Base-by-base conservation (phyloP, 2,888 invertebrate species). In the Leptinotarsa rubiginosa region DNA sequence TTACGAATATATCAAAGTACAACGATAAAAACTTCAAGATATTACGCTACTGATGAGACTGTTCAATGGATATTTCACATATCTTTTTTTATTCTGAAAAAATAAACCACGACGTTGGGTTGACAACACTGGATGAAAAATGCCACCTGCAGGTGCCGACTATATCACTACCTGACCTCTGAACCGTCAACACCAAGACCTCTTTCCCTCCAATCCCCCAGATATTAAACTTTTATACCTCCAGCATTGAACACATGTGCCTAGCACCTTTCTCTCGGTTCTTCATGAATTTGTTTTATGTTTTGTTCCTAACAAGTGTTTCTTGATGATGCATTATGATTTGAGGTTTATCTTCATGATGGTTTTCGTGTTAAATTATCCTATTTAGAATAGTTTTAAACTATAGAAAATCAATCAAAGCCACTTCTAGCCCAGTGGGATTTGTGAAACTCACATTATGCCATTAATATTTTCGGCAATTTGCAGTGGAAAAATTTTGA, bases 71-170 rank as follows among this genome's bases (percentile, higher is more conserved):
- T 22, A 15, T 56, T 22, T 13, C 22, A 56, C 15, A 25, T 3
- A 22, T 20, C 22, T 15, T 41, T 70, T 25, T 49, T 41, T 41
- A n/a, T 16, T 1, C 20, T 22, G 16, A 59, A n/a, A 16, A 62
- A 77, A 56, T 78, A 80, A 79, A 66, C 74, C 13, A n/a, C 54
- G 70, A 65, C 18, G 20, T 25, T 16, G 62, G 31, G 12, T 41
- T 62, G 62, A 41, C 62, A 62, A 62, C 62, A 62, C 62, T 62
- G 62, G 62, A 22, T 50, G 50, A 77, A 79, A 81, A 82, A 71
- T 81, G 77, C 82, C 84, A 83, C 83, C 82, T 84, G 83, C 81
- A 79, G 78, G 74, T 80, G 82, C 79, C 82, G 81, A 78, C 81
- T 82, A 77, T 79, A 18, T 62, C 12, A 62, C 62, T 72, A 78